These are phyloP conservation scores for Tetranychus cinnabarinus DNA, from an alignment of 1,140 invertebrate species.

Conservation along the genomic window DNA sequence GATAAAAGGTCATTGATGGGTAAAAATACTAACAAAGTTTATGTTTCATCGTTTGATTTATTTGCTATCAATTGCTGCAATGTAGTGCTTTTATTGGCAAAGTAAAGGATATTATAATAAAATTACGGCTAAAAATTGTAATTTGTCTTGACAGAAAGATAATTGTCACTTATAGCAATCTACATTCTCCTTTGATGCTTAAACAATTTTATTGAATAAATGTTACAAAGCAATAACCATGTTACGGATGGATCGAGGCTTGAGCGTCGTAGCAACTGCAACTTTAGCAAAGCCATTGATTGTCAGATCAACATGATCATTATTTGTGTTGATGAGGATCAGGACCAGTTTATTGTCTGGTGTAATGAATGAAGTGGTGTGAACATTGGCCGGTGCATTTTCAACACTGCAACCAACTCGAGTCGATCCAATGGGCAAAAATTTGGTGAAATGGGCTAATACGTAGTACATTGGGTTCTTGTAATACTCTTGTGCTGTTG, in stretches of 20 bases:
- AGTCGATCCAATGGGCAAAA: background rate
- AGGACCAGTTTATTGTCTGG: background rate
- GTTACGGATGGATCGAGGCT: background rate
- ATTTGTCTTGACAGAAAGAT: no score
- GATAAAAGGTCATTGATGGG: no score
- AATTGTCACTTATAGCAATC: no score
- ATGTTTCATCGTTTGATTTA: no score
- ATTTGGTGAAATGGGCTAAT: slow-evolving; percentile 5
- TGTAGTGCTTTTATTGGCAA: no score
- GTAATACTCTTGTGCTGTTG: slow-evolving; percentile 6
- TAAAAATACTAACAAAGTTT: no score
- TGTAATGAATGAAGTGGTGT: background rate
- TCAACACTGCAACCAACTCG: background rate
- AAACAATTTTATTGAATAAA: no score
- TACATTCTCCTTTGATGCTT: no score
- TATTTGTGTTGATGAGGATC: background rate
- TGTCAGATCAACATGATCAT: background rate
- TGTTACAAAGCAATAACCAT: background rate
- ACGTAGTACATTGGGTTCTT: slow-evolving; percentile 19
- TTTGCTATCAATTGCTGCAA: no score
- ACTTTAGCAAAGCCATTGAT: background rate
- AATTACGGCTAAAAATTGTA: no score
- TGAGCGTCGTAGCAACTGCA: no score
- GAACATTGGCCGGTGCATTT: background rate
- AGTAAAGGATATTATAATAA: no score